These are phyloP conservation scores for Eristalinus aeneus DNA, from an alignment of 2,888 invertebrate species.

Conservation along the genomic window DNA sequence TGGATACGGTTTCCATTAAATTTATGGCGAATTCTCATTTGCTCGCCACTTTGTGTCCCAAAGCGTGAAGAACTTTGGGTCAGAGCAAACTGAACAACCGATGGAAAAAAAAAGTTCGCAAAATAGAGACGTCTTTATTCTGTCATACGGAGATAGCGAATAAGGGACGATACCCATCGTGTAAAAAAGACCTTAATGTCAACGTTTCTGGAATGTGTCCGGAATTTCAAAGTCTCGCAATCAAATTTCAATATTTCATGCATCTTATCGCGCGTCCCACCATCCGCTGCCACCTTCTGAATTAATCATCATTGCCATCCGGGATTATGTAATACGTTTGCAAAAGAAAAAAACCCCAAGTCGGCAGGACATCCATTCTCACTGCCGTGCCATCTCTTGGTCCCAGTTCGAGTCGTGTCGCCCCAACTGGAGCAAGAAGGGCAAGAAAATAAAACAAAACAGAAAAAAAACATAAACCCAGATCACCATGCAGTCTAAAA, in stretches of 20 bases:
- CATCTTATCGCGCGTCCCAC: conserved; percentile 7
- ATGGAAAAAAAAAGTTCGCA: neutral
- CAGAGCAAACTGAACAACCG: neutral
- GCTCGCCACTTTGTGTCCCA: neutral
- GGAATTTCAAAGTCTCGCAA: conserved; percentile 15
- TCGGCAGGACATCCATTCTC: neutral
- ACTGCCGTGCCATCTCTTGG: neutral
- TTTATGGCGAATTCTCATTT: neutral
- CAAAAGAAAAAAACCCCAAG: neutral
- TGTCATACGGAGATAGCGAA: neutral
- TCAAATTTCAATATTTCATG: conserved; percentile 46
- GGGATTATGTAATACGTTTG: conserved; percentile 52
- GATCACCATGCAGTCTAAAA: conserved; percentile 63
- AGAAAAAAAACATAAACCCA: conserved; percentile 16
- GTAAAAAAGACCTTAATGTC: conserved; percentile 23
- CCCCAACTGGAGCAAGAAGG: neutral
- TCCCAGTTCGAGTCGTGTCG: neutral
- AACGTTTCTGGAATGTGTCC: neutral
- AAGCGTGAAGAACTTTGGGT: neutral
- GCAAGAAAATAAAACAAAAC: conserved; percentile 15
- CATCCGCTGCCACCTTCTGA: conserved; percentile 39
- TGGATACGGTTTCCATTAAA: neutral
- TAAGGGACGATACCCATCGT: neutral
- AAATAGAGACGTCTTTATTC: neutral
- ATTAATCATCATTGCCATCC: conserved; percentile 53